Evolutionary conservation across 2,113 vertebrate species (phyloP), one percentile per base, ranked within the genome.

Genomic region (Pitta sordida): DNA sequence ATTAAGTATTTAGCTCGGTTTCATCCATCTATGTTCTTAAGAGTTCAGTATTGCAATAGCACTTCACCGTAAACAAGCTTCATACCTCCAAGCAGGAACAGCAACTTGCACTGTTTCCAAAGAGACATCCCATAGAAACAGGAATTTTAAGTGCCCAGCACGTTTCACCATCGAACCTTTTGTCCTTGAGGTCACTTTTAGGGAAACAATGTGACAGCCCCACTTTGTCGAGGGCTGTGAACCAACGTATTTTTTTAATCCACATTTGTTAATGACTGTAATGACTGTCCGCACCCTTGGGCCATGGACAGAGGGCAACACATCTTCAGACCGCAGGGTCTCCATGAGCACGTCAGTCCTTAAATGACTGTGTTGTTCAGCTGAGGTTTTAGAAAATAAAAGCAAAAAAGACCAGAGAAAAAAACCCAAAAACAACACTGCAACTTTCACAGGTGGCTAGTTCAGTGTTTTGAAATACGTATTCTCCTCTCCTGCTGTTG

Each of bases 401-500:
- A 62, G 29, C 26, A 58, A 56, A 43, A 62, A 44, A 49, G 5
- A 53, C 2, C 46, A 62, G 34, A 41, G 26, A 75, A 64, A 62
- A 56, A 49, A 65, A 76, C 39, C 39, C 41, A 51, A 77, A 15
- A 62, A 39, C 26, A n/a, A n/a, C n/a, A n/a, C 63, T 70, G n/a
- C 24, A 56, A 22, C 64, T 93, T 83, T 65, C 68, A 83, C 13
- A 84, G 90, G 70, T 43, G 7, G 62, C 79, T 91, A 93, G 67
- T 81, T 67, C 18, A 52, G 16, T 15, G 79, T 86, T 77, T 44
- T n/a, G 51, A 77, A 90, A 36, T 91, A n/a, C n/a, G n/a, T n/a
- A 73, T 69, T 92, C 90, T 46, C 51, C 64, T 78, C 43, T 90
- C 76, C 80, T 81, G 71, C 60, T 88, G 90, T 81, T 92, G 71